phyloP scores from a whole-genome alignment of 2,113 vertebrate genomes.

The Brachyhypopomus gauderio region DNA sequence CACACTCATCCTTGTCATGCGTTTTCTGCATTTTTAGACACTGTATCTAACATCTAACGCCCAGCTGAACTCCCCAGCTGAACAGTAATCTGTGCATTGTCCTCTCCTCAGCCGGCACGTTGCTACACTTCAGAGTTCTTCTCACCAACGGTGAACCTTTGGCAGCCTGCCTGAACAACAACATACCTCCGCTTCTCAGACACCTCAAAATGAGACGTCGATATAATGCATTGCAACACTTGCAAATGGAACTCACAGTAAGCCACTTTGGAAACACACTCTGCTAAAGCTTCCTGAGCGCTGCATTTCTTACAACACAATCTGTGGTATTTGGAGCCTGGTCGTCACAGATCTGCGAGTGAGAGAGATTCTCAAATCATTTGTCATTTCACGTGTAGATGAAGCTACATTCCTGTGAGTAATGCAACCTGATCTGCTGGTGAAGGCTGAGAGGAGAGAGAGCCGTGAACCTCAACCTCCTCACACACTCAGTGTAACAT shows the following conservation, averaged over 20 bases:
- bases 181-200: background rate
- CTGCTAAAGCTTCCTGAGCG: background rate
- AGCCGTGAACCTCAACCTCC: background rate
- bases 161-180: constrained; percentile 23
- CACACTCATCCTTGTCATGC: background rate
- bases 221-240: constrained; percentile 2
- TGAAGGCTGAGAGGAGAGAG: constrained; percentile 8
- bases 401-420: constrained; percentile 26
- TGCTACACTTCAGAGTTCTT: background rate
- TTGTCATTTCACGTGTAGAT: constrained; percentile 2
- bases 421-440: constrained; percentile 8
- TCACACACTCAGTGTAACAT: background rate
- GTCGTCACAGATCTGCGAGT: background rate
- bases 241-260: constrained; percentile 11
- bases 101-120: background rate
- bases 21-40: background rate
- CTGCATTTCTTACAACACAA: background rate
- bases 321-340: background rate
- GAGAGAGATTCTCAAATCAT: constrained; percentile 26
- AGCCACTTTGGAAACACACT: background rate
- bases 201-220: constrained; percentile 27
- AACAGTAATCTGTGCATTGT: constrained; percentile 7
- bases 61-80: constrained; percentile 12
- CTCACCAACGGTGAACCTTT: constrained; percentile 19
- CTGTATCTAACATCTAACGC: background rate